Conservation (phyloP, 2,113 vertebrate genomes). For the Trematomus loennbergii region DNA sequence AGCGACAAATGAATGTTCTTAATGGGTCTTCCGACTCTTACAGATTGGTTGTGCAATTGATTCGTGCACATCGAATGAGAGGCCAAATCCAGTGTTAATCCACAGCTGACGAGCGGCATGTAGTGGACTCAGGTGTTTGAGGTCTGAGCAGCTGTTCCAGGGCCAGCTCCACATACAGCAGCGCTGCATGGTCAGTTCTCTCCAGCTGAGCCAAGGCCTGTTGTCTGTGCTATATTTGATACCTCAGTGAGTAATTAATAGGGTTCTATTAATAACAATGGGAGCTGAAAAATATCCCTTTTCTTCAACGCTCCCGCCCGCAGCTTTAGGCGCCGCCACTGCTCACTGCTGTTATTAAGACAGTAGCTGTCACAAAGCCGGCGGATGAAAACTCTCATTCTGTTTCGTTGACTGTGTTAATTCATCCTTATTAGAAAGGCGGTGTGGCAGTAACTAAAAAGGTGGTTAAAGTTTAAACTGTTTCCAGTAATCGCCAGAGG, state of each 20-base stretch:
- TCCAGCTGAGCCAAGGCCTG: constrained; percentile 74
- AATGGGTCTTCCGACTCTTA: not conserved
- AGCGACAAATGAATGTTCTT: not conserved
- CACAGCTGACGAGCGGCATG: constrained; percentile 30
- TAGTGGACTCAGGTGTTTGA: constrained; percentile 68
- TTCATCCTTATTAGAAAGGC: constrained; percentile 10
- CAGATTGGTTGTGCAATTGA: constrained; percentile 17
- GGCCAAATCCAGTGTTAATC: constrained; percentile 30
- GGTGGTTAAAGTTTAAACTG: constrained; percentile 3
- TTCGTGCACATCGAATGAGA: constrained; percentile 2
- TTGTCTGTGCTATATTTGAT: constrained; percentile 81
- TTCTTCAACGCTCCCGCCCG: constrained; percentile 59
- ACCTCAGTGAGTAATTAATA: constrained; percentile 83
- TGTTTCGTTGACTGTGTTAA: constrained; percentile 30
- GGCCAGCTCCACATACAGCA: constrained; percentile 41
- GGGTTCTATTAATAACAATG: constrained; percentile 83
- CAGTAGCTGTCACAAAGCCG: constrained; percentile 47
- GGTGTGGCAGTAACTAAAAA: constrained; percentile 2
- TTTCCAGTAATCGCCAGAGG: not conserved
- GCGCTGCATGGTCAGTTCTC: constrained; percentile 35
- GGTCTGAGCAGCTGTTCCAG: constrained; percentile 73
- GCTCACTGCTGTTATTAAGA: constrained; percentile 62
- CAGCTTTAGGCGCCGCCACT: constrained; percentile 41
- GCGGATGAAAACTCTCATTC: constrained; percentile 43
- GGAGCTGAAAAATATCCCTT: constrained; percentile 70